Evolutionary conservation across 2,113 vertebrate species (phyloP).

Genomic region (Diadophis punctatus): DNA sequence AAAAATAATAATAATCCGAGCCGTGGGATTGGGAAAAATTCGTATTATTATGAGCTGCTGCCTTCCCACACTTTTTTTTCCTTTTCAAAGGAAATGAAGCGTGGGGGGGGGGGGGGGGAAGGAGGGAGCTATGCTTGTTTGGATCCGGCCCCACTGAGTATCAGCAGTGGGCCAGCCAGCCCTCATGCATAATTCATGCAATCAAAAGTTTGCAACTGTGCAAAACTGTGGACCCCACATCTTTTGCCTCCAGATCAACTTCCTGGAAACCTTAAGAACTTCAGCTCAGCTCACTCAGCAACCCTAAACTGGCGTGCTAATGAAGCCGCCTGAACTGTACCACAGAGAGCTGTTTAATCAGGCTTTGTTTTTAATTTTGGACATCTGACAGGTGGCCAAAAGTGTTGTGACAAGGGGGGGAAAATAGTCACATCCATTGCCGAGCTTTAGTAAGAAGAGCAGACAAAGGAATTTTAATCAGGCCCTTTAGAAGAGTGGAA

Average conservation of each 20-base stretch:
- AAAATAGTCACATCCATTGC: constrained; percentile 1
- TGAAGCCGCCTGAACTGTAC: constrained; percentile 63
- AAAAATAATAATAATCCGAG: background rate
- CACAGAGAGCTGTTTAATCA: constrained; percentile 66
- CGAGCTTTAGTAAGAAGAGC: constrained; percentile 33
- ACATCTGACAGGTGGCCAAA: constrained; percentile 59
- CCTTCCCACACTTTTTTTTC: constrained; percentile 23
- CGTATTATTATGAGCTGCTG: background rate
- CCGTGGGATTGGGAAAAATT: constrained; percentile 12
- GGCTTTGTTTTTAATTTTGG: constrained; percentile 60
- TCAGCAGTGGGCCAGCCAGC: constrained; percentile 51
- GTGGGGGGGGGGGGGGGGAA: background rate
- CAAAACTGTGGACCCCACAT: constrained; percentile 59
- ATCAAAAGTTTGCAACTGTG: constrained; percentile 69
- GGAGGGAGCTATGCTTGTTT: constrained; percentile 26
- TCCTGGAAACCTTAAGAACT: constrained; percentile 57
- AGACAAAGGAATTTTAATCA: constrained; percentile 53
- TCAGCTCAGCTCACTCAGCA: constrained; percentile 50
- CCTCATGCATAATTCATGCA: constrained; percentile 72
- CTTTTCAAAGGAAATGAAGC: background rate
- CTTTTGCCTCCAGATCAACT: constrained; percentile 58
- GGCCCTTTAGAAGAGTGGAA: constrained; percentile 27
- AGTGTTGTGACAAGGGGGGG: constrained; percentile 34
- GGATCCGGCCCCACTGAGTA: constrained; percentile 42
- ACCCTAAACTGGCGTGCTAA: constrained; percentile 60